phyloP scores from a whole-genome alignment of 1,140 invertebrate genomes.

The Aphidius ervi region DNA sequence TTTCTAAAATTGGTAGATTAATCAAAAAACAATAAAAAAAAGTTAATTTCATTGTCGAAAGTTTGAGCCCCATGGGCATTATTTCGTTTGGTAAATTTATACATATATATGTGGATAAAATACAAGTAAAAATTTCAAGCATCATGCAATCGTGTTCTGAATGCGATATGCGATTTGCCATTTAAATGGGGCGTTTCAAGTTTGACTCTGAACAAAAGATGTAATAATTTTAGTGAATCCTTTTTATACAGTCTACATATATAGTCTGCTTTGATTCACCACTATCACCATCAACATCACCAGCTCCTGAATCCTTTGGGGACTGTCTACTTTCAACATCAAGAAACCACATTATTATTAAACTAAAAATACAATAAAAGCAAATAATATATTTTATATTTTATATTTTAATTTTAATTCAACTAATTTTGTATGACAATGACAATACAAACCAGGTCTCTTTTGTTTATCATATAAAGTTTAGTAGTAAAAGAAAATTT shows the following conservation, averaged over 20 bases:
- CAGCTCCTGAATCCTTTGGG: background rate
- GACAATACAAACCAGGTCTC: too few species aligned
- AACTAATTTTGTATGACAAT: too few species aligned
- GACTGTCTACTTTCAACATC: too few species aligned
- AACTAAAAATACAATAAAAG: too few species aligned
- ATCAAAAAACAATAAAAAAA: slow-evolving; percentile 14
- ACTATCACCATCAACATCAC: background rate
- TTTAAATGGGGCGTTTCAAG: slow-evolving; percentile 47
- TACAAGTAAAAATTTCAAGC: too few species aligned
- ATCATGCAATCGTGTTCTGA: slow-evolving; percentile 41
- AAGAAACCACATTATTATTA: too few species aligned
- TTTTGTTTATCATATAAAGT: too few species aligned
- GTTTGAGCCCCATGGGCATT: slow-evolving; percentile 9
- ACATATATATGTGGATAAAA: too few species aligned
- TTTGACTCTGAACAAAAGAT: slow-evolving; percentile 48
- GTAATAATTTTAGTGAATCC: slow-evolving; percentile 48
- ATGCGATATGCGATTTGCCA: slow-evolving; percentile 48
- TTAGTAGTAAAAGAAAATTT: too few species aligned
- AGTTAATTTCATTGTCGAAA: slow-evolving; percentile 25
- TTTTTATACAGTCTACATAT: slow-evolving; percentile 6
- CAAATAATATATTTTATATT: too few species aligned
- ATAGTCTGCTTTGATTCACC: slow-evolving; percentile 24
- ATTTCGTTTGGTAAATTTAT: slow-evolving; percentile 29
- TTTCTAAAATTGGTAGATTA: background rate
- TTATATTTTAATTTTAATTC: too few species aligned